phyloP scores from a whole-genome alignment of 1,140 invertebrate genomes.

The Camponotus pennsylvanicus region DNA sequence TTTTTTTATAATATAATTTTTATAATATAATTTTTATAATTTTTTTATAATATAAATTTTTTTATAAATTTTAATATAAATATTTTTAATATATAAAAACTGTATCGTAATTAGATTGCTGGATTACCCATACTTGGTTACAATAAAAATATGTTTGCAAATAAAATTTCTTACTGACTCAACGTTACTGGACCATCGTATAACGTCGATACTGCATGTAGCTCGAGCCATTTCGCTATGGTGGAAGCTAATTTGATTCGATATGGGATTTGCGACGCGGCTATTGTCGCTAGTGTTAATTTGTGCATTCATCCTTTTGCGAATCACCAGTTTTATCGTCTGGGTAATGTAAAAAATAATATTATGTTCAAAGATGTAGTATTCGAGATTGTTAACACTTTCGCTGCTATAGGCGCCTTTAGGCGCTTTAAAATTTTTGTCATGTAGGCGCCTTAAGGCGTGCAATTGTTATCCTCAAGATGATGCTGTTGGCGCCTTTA shows the following conservation, averaged over 20 bases:
- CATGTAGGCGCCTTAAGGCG: too few relatives aligned
- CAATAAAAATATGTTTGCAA: slow-evolving; percentile 95
- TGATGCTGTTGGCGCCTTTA: too few relatives aligned
- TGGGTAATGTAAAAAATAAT: slow-evolving; percentile 75
- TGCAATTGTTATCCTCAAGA: too few relatives aligned
- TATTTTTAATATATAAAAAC: background rate
- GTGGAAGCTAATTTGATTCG: slow-evolving; percentile 92
- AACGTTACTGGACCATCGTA: slow-evolving; percentile 92
- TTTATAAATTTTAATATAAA: too few relatives aligned
- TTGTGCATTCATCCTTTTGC: slow-evolving; percentile 94
- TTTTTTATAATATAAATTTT: too few relatives aligned
- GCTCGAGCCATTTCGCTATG: slow-evolving; percentile 94
- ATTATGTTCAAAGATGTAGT: background rate
- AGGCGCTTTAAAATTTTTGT: too few relatives aligned
- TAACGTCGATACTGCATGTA: slow-evolving; percentile 95
- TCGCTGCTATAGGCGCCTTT: too few relatives aligned
- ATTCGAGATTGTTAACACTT: slow-evolving; percentile 66
- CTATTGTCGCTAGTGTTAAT: slow-evolving; percentile 94
- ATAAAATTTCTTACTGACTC: slow-evolving; percentile 93
- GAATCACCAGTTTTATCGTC: slow-evolving; percentile 91
- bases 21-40: too few relatives aligned
- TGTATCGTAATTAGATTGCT: slow-evolving; percentile 72
- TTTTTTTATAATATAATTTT: too few relatives aligned
- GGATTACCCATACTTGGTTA: slow-evolving; percentile 87
- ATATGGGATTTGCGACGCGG: slow-evolving; percentile 93